Evolutionary conservation across 2,113 vertebrate genomes (phyloP), one percentile per base, ranked within the genome.

Genomic region (Pseudorhombus dupliciocellatus): DNA sequence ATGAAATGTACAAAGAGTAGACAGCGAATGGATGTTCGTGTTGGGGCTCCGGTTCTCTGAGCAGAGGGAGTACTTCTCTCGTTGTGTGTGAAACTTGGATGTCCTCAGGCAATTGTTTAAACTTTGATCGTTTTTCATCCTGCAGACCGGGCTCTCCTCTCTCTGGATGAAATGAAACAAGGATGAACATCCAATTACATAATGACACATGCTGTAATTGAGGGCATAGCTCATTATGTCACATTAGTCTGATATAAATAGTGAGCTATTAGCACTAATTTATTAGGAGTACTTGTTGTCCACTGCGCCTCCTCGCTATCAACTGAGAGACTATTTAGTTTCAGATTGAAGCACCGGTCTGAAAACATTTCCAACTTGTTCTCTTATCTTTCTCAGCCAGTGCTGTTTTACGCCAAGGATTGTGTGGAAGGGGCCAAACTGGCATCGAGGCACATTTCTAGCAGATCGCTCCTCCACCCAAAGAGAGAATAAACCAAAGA

Each of bases 191-290:
- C 55, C 66, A 67, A 56, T 77, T 81, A 67, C 59, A 67, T 71
- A 55, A 78, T 68, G 58, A 75, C 74, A 80, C 53, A 60, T 3
- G 62, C 54, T 60, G 58, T 84, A 81, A 81, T 67, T 61, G 62
- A 78, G 74, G 42, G 53, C 22, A 66, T 51, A 75, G 63, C 74
- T 84, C 78, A 84, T 84, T 68, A 81, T 65, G 54, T n/a, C 70
- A 67, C 74, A 81, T 84, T 78, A 75, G 66, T 81, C 78, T 78
- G 78, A 72, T 84, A 81, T 81, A 84, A 84, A 84, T 77, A 81
- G 83, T 81, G 74, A 78, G 70, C 78, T 78, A 78, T 84, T 78
- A 78, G 62, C 25, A 54, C 58, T 81, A 37, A 81, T 81, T 71
- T 60, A 84, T 81, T 66, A 80, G 61, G 16, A 67, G 72, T 69